phyloP scores from a whole-genome alignment of 2,113 vertebrate species.

The Odontophorus gujanensis region DNA sequence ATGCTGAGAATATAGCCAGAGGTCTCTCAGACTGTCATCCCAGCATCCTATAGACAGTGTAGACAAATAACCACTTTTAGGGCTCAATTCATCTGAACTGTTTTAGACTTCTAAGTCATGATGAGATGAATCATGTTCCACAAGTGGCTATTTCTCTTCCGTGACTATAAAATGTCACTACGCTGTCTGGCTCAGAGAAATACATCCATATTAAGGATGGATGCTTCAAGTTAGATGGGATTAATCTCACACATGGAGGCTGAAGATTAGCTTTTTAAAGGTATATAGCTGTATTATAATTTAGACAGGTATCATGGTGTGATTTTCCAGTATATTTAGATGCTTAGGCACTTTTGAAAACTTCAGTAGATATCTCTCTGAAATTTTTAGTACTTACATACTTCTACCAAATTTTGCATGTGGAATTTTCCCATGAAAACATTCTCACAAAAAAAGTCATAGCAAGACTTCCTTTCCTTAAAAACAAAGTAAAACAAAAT shows the following conservation, averaged over 20 bases:
- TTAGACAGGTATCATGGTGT: background rate
- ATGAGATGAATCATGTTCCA: background rate
- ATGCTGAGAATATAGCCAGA: background rate
- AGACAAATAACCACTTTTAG: background rate
- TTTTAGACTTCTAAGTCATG: background rate
- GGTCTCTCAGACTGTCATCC: background rate
- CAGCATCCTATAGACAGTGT: background rate
- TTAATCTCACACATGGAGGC: background rate
- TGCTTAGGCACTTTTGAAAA: background rate
- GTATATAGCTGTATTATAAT: background rate
- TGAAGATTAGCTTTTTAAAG: background rate
- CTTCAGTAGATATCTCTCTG: background rate
- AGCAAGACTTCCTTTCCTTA: background rate
- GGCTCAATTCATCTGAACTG: background rate
- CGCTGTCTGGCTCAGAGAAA: background rate
- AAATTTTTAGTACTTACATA: background rate
- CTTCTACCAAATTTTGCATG: background rate
- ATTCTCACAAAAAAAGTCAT: background rate
- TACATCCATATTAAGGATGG: background rate
- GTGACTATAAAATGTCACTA: slow-evolving; percentile 8
- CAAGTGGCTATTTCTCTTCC: background rate
- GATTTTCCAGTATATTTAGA: background rate
- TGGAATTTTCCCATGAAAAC: background rate
- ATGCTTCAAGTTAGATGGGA: background rate
- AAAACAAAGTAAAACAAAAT: background rate